Conservation (phyloP, 2,113 vertebrate species). For the Lycaon pictus region DNA sequence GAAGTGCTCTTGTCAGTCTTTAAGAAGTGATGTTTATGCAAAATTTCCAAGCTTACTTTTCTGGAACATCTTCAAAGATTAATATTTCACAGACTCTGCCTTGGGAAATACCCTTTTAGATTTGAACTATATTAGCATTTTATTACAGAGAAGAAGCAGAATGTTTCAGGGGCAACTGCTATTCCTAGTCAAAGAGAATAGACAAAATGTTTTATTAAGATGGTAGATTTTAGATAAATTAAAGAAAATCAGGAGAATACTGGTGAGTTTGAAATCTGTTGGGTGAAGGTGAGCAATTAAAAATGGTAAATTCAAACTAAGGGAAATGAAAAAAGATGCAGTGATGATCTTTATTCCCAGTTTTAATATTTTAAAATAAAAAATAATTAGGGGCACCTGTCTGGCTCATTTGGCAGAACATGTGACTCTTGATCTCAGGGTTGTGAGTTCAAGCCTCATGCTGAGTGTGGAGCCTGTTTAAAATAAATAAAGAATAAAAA, state of each 20-base stretch:
- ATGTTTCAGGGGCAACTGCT: neutral
- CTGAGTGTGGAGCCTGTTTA: neutral
- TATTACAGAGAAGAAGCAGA: neutral
- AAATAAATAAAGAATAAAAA: neutral
- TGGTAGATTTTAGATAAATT: neutral
- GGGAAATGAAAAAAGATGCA: neutral
- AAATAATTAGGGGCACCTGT: neutral
- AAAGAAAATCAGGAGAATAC: neutral
- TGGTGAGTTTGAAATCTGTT: conserved; percentile 4
- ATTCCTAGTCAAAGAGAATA: neutral
- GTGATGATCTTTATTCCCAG: neutral
- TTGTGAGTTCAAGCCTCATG: neutral
- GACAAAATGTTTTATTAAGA: conserved; percentile 31
- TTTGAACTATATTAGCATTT: neutral
- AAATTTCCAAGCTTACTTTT: neutral
- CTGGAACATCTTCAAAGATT: neutral
- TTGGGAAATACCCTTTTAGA: conserved; percentile 5
- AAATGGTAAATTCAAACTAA: conserved; percentile 31
- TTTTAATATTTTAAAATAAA: conserved; percentile 48
- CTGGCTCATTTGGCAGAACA: neutral
- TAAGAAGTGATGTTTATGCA: neutral
- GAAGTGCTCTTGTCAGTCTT: neutral
- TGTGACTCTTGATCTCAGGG: neutral
- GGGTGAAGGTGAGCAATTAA: neutral
- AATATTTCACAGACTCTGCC: neutral